phyloP scores from a whole-genome alignment of 1,140 invertebrate species.

The Listronotus bonariensis region DNA sequence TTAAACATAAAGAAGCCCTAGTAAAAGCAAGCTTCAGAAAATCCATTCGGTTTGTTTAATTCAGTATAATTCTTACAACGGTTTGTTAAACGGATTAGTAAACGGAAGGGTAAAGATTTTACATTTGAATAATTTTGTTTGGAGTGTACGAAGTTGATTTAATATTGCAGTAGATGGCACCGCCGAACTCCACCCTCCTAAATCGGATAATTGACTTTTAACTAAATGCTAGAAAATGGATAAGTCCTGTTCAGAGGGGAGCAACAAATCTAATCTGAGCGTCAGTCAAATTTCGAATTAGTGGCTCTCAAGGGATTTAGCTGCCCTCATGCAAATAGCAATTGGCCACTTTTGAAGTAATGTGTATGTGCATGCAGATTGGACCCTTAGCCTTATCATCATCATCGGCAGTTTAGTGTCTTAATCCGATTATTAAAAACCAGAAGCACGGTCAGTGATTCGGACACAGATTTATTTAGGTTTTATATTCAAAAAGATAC shows the following conservation, averaged over 20 bases:
- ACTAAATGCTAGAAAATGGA: constrained; percentile 55
- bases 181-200: constrained; percentile 36
- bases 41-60: constrained; percentile 29
- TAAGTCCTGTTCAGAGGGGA: constrained; percentile 50
- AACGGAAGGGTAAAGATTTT: constrained; percentile 42
- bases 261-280: constrained; percentile 52
- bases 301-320: constrained; percentile 44
- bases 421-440: constrained; percentile 47
- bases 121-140: constrained; percentile 44
- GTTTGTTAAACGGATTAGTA: constrained; percentile 35
- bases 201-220: constrained; percentile 53
- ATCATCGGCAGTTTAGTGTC: constrained; percentile 41
- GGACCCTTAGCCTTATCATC: constrained; percentile 33
- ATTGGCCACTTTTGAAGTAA: constrained; percentile 50
- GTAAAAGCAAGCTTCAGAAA: constrained; percentile 15
- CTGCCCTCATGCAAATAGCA: constrained; percentile 49
- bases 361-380: constrained; percentile 44
- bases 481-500: too few species aligned
- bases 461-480: too few species aligned
- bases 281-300: constrained; percentile 53
- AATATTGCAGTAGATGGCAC: constrained; percentile 33
- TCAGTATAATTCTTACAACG: constrained; percentile 25
- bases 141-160: constrained; percentile 39
- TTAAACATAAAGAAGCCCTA: constrained; percentile 1
- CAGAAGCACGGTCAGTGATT: background rate